phyloP scores from a whole-genome alignment of 2,113 vertebrate species.

The Caranx melampygus region DNA sequence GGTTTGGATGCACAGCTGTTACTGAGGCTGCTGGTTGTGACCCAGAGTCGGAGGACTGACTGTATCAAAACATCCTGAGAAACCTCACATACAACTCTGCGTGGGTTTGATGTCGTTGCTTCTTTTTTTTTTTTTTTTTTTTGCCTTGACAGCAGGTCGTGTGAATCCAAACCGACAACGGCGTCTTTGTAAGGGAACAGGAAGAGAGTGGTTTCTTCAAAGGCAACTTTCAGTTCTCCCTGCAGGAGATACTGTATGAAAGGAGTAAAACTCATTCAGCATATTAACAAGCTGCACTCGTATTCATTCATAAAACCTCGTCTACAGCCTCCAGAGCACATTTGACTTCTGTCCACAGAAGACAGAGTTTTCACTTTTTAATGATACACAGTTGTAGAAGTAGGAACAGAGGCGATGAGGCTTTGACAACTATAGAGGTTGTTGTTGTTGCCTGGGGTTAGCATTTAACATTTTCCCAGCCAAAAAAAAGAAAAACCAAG shows the following conservation, averaged over 20 bases:
- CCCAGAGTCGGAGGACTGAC: background rate
- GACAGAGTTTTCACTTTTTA: background rate
- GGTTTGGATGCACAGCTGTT: background rate
- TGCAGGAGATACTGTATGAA: background rate
- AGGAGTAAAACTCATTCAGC: background rate
- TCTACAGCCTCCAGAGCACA: background rate
- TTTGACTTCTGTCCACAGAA: background rate
- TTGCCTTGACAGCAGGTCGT: background rate
- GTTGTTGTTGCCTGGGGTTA: background rate
- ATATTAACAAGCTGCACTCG: background rate
- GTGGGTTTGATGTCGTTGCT: too few species aligned
- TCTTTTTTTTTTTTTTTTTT: background rate
- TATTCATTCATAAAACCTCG: background rate
- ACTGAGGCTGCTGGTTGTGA: background rate
- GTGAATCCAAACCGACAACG: background rate
- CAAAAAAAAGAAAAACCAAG: background rate
- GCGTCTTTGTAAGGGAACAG: background rate
- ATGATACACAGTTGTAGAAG: background rate
- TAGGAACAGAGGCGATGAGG: too few species aligned
- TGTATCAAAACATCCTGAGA: constrained; percentile 2
- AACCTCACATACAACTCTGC: background rate
- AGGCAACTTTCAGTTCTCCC: background rate
- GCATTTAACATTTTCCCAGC: background rate
- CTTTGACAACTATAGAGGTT: too few species aligned
- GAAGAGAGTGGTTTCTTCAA: background rate